Base-by-base conservation (phyloP, 2,888 invertebrate species). In the Caenorhabditis japonica region DNA sequence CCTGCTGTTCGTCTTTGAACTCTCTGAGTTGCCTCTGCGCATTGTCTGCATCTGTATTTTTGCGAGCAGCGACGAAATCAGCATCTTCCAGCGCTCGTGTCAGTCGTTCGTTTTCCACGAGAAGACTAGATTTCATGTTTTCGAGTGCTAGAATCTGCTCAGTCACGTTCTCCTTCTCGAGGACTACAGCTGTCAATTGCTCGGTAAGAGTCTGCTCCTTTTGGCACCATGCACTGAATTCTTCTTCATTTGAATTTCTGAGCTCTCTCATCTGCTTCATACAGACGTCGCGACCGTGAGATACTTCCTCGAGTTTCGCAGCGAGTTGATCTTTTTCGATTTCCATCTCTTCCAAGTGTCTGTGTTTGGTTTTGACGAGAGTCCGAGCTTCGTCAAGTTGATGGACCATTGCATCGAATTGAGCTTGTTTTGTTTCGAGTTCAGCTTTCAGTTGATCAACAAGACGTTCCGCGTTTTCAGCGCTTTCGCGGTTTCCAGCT, bases 291-390 rank as follows among this genome's bases (percentile, higher is more conserved):
- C 44, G 44, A 10, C 36, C 36, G 13, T 49, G 44, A 0, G 38
- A 19, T 1, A 43, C 19, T 3, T 49, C 38, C 4, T 38, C 44
- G 1, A 51, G 19, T 15, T 70, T 61, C 4, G 41, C 34, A 17
- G 44, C 8, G 12, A 46, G 12, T 0, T 19, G 12, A 10, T 49
- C 52, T 12, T 44, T 62, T 15, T 70, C 61, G 3, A 5, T 21
- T 19, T 70, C 70, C 13, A 38, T 17, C 15, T 61, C 70, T 25
- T 70, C 70, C n/a, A 70, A 30, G 12, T 38, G 36, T 2, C 70
- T 49, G 3, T 41, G 33, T 13, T 46, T 17, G 0, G 38, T 33
- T 17, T 46, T 27, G 25, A 70, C 21, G 19, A 25, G n/a, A 10
- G 19, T 25, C 1, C 52, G 51, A 13, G 17, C 7, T 23, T 51